Conservation (phyloP, 2,888 invertebrate genomes). For the Perdita meconis region DNA sequence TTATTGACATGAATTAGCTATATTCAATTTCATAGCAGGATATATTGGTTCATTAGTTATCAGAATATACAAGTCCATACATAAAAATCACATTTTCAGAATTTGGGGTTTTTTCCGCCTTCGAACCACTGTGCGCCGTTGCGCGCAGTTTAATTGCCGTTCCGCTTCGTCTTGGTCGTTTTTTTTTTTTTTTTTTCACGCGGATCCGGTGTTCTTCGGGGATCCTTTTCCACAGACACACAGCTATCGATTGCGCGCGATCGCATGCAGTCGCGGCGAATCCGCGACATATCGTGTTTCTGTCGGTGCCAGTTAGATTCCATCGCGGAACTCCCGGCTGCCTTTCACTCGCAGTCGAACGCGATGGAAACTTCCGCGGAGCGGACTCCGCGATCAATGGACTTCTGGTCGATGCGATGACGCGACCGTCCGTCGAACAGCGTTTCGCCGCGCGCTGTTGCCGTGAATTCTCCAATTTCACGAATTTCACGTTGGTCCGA, state of each 20-base stretch:
- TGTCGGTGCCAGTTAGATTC: slow-evolving; percentile 16
- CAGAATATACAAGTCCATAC: too few species aligned
- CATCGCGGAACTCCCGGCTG: slow-evolving; percentile 2
- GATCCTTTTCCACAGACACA: not conserved
- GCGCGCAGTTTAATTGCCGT: not conserved
- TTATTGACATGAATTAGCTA: too few species aligned
- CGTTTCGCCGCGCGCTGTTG: not conserved
- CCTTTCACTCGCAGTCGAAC: slow-evolving; percentile 18
- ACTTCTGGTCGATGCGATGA: slow-evolving; percentile 6
- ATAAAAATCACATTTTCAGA: too few species aligned
- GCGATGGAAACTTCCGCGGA: slow-evolving; percentile 8
- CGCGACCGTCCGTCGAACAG: not conserved
- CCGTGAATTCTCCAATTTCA: not conserved
- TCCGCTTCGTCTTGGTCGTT: too few species aligned
- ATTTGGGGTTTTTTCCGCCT: too few species aligned
- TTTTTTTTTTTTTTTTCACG: too few species aligned
- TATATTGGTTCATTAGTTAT: too few species aligned
- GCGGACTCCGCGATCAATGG: not conserved
- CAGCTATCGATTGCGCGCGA: not conserved
- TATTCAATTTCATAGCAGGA: too few species aligned
- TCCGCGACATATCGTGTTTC: slow-evolving; percentile 13
- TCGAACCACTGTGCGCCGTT: too few species aligned
- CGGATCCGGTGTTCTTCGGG: not conserved
- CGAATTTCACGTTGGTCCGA: not conserved
- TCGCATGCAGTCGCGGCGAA: not conserved